Evolutionary conservation across 2,113 vertebrate genomes (phyloP), one percentile per base, ranked within the genome.

Genomic region (Columbina picui): DNA sequence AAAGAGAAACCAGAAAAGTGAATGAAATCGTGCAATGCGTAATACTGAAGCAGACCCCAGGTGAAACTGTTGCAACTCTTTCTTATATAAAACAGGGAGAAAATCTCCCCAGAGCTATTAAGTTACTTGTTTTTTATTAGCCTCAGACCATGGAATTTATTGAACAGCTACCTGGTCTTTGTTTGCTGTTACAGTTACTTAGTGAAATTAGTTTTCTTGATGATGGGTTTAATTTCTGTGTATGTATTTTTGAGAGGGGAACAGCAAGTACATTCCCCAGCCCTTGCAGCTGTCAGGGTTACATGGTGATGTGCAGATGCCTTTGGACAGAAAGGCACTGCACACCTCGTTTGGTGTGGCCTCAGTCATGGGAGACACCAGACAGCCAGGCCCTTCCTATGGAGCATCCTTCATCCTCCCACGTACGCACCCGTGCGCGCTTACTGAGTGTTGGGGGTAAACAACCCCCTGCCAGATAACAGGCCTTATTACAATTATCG

Each of bases 301-400:
- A 7, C 0, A 19, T 11, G 11, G 19, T 23, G 43, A 27, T 38
- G 50, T 23, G 38, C 16, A 7, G 4, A 36, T 34, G 16, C 19
- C 39, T 23, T 23, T 53, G 10, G 32, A 45, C 18, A 45, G 43
- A 19, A 18, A 45, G 9, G 43, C 18, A 9, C 17, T 9, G 9
- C 18, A 45, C 10, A 59, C 12, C 14, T 14, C 7, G 30, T 14
- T 30, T 0, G 0, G 8, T 4, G 5, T 0, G 1, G 12, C 21
- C 18, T 53, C 14, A 11, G 15, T 9, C 0, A 0, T 1, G 6
- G 18, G 52, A 56, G 34, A 12, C 0, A 1, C 1, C 2, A 18
- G 77, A 43, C 19, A 52, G 18, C 27, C 5, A 2, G 22, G 11
- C 2, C 8, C 26, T 81, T 77, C 32, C 12, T 12, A 21, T 47